phyloP scores from a whole-genome alignment of 2,888 invertebrate species.

The Helleia helle region DNA sequence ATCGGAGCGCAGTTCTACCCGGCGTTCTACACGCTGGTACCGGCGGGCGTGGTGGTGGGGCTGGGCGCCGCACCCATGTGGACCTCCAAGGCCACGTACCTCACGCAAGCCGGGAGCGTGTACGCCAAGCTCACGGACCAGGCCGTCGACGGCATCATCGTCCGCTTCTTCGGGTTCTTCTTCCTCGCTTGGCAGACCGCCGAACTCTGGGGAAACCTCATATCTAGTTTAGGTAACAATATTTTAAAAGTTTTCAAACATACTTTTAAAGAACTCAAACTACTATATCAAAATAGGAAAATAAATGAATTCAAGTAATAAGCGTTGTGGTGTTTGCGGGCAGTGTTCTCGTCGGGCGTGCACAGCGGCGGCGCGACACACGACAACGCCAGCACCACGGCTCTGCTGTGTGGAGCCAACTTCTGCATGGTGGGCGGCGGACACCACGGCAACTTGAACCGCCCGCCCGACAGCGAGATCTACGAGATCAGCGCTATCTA shows the following conservation, averaged over 20 bases:
- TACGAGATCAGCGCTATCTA: constrained; percentile 93
- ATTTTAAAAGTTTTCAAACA: constrained; percentile 11
- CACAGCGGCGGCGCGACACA: constrained; percentile 69
- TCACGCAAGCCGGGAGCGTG: constrained; percentile 92
- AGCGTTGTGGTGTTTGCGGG: too few relatives aligned
- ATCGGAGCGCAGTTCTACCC: constrained; percentile 96
- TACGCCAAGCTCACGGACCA: constrained; percentile 89
- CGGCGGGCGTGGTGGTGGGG: constrained; percentile 94
- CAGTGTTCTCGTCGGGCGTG: constrained; percentile 85
- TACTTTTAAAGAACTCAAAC: too few relatives aligned
- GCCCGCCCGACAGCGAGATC: constrained; percentile 89
- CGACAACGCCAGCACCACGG: constrained; percentile 61
- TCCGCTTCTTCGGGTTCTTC: constrained; percentile 98
- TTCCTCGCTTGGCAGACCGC: constrained; percentile 98
- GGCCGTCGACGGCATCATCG: constrained; percentile 92
- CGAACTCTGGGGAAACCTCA: constrained; percentile 96
- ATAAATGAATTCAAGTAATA: too few relatives aligned
- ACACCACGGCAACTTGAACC: constrained; percentile 80
- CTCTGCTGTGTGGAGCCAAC: constrained; percentile 83
- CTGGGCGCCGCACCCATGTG: constrained; percentile 97
- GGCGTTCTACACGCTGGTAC: constrained; percentile 92
- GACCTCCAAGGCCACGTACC: constrained; percentile 98
- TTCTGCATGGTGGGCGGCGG: constrained; percentile 82
- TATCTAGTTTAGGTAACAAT: constrained; percentile 90
- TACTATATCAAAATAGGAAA: too few relatives aligned